phyloP scores from a whole-genome alignment of 2,797 vertebrate species.

The Synanceia verrucosa region DNA sequence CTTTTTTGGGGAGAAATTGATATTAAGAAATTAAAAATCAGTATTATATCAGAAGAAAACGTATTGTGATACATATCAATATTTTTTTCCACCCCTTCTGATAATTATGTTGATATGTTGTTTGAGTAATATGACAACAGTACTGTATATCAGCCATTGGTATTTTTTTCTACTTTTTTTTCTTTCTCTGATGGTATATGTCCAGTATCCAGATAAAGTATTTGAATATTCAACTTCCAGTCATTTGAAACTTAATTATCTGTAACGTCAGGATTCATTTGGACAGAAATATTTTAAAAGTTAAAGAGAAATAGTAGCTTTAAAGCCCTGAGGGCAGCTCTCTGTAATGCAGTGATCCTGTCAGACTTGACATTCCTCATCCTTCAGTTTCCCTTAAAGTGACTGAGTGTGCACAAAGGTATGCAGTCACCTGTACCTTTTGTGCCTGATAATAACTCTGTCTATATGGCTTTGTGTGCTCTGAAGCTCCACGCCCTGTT shows the following conservation, averaged over 20 bases:
- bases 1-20: no score
- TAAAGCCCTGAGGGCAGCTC: neutral
- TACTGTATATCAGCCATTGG: neutral
- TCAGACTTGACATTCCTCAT: conserved; percentile 26
- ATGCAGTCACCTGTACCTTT: neutral
- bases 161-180: neutral
- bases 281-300: neutral
- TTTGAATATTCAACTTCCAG: neutral
- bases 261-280: neutral
- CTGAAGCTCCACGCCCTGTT: conserved; percentile 62
- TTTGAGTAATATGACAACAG: no score
- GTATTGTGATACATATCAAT: no score
- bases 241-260: neutral
- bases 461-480: conserved; percentile 11
- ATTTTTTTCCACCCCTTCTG: no score
- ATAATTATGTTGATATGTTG: no score
- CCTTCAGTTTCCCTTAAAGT: neutral
- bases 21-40: no score
- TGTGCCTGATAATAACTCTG: neutral
- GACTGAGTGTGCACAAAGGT: neutral
- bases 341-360: neutral
- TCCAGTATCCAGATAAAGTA: neutral
- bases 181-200: no score
- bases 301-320: neutral
- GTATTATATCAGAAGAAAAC: no score